Percentiles rank a stretch among this genome's conserved stretches.
These are phyloP conservation scores for Lucilia cuprina DNA, from an alignment of 1,140 invertebrate genomes.

Conservation along the genomic window DNA sequence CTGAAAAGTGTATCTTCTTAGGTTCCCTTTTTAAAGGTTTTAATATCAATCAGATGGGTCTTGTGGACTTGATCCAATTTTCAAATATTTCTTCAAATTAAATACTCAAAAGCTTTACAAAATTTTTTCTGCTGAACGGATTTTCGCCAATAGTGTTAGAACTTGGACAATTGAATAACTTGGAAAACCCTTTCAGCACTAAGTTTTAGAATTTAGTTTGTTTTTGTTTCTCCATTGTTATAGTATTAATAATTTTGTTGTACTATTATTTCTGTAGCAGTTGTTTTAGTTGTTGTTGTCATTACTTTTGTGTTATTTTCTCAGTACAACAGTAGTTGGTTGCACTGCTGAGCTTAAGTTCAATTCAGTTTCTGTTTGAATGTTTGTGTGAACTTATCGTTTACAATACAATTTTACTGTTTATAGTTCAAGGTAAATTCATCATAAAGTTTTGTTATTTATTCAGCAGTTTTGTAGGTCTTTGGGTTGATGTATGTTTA, in stretches of 20 bases:
- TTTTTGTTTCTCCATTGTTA: not conserved
- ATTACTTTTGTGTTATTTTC: conserved; percentile 18
- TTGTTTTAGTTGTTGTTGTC: conserved; percentile 9
- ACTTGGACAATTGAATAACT: no score
- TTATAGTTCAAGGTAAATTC: conserved; percentile 31
- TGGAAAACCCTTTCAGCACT: not conserved
- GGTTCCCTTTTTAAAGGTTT: no score
- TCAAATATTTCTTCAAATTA: no score
- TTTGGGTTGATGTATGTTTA: not conserved
- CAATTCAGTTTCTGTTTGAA: not conserved
- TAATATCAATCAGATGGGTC: no score
- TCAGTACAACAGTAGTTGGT: not conserved
- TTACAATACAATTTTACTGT: not conserved
- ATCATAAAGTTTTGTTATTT: not conserved
- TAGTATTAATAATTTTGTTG: conserved; percentile 20
- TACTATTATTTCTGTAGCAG: no score
- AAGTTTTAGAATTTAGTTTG: not conserved
- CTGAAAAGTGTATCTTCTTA: no score
- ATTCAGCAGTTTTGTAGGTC: conserved; percentile 1
- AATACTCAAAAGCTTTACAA: no score
- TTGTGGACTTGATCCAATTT: no score
- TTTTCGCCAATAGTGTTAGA: no score
- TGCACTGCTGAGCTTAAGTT: not conserved
- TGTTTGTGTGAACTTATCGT: not conserved
- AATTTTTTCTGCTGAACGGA: no score